Percentiles rank a stretch among this genome's conserved stretches.
These are phyloP conservation scores for Digitonthophagus gazella DNA, from an alignment of 2,888 invertebrate genomes.

Conservation along the genomic window DNA sequence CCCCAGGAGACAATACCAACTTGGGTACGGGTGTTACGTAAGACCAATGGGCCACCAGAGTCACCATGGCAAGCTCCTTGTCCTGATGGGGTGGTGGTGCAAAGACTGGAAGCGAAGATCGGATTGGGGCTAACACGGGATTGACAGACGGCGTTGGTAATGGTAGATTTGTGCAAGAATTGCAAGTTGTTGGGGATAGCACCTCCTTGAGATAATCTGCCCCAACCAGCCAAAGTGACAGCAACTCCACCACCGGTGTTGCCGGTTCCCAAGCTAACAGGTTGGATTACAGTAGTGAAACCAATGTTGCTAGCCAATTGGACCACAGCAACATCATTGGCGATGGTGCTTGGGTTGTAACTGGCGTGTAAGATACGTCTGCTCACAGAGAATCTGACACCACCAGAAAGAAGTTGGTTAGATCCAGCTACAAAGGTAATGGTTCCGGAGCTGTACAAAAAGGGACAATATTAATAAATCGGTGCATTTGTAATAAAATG, in stretches of 20 bases:
- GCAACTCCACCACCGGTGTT: constrained; percentile 23
- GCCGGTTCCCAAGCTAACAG: constrained; percentile 22
- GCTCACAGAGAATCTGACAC: constrained; percentile 48
- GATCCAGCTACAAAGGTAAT: constrained; percentile 51
- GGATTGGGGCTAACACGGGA: constrained; percentile 48
- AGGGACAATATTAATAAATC: too few relatives aligned
- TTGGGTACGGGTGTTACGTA: constrained; percentile 40
- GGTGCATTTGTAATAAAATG: too few relatives aligned
- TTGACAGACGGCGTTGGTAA: constrained; percentile 55
- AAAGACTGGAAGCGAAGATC: constrained; percentile 56
- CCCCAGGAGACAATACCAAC: constrained; percentile 59
- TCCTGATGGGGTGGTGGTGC: constrained; percentile 58
- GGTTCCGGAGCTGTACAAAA: constrained; percentile 2
- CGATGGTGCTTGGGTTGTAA: constrained; percentile 43
- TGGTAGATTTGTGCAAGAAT: constrained; percentile 53
- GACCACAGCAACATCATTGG: constrained; percentile 34
- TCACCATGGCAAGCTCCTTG: constrained; percentile 61
- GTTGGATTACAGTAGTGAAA: constrained; percentile 27
- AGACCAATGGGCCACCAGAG: constrained; percentile 56
- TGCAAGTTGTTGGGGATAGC: constrained; percentile 56
- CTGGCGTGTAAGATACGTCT: constrained; percentile 51
- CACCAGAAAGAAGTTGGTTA: constrained; percentile 51
- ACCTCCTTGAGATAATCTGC: constrained; percentile 54
- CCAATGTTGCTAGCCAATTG: constrained; percentile 24
- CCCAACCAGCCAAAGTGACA: constrained; percentile 30